phyloP scores from a whole-genome alignment of 2,797 vertebrate genomes.

The Microctenopoma lineatum region DNA sequence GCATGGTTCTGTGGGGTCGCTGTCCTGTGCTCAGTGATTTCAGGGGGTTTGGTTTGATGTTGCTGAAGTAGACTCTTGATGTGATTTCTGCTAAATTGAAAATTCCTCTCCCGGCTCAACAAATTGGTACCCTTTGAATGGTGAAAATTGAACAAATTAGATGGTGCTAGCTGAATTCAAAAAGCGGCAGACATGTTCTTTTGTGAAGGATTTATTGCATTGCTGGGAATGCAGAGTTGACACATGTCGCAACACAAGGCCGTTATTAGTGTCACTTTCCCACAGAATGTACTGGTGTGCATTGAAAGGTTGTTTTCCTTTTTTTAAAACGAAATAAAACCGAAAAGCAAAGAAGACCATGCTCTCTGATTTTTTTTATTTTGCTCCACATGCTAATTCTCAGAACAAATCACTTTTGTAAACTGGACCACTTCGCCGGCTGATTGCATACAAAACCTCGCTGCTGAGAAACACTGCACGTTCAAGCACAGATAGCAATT shows the following conservation, averaged over 20 bases:
- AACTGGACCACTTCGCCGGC: slow-evolving; percentile 43
- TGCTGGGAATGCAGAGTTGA: slow-evolving; percentile 53
- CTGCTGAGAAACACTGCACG: not conserved
- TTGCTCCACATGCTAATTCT: slow-evolving; percentile 20
- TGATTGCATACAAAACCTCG: slow-evolving; percentile 1
- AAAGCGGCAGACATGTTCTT: slow-evolving; percentile 41
- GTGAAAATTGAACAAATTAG: slow-evolving; percentile 69
- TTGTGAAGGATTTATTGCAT: slow-evolving; percentile 60
- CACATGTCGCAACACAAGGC: slow-evolving; percentile 54
- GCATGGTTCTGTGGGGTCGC: not conserved
- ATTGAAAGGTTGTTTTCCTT: slow-evolving; percentile 52
- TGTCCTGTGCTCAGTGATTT: slow-evolving; percentile 12
- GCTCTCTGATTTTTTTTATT: slow-evolving; percentile 13
- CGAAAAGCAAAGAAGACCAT: slow-evolving; percentile 30
- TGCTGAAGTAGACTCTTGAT: slow-evolving; percentile 13
- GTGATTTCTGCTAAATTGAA: slow-evolving; percentile 60
- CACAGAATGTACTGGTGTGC: slow-evolving; percentile 30
- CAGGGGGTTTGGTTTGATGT: slow-evolving; percentile 2
- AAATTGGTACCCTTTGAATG: slow-evolving; percentile 65
- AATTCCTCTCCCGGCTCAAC: slow-evolving; percentile 48
- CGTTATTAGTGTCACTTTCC: slow-evolving; percentile 73
- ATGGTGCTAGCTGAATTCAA: slow-evolving; percentile 52
- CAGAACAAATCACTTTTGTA: slow-evolving; percentile 36
- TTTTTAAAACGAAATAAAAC: slow-evolving; percentile 56
- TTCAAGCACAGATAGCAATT: slow-evolving; percentile 17